phyloP scores from a whole-genome alignment of 2,113 vertebrate species.

The Okapia johnstoni region DNA sequence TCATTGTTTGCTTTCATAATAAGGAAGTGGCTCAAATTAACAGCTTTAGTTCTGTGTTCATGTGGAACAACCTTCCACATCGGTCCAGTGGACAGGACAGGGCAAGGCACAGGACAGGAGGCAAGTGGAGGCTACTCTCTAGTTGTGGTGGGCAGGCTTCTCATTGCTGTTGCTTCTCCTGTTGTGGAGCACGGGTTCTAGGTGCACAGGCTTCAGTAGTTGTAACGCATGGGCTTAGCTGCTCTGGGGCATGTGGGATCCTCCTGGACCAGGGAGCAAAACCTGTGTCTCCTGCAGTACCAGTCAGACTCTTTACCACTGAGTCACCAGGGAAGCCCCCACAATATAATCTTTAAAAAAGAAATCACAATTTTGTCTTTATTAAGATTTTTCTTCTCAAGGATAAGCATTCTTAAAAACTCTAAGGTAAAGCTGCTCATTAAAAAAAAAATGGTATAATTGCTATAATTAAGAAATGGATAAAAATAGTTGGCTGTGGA shows the following conservation, averaged over 20 bases:
- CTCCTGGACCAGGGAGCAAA: background rate
- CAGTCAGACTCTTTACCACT: background rate
- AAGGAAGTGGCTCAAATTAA: background rate
- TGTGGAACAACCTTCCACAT: background rate
- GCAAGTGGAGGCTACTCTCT: background rate
- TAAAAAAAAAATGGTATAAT: background rate
- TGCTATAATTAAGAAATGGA: background rate
- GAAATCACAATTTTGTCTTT: background rate
- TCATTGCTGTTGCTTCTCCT: background rate
- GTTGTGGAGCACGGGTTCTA: background rate
- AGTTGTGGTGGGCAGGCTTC: accelerated
- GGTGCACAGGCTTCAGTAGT: background rate
- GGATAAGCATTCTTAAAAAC: background rate
- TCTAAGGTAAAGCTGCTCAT: background rate
- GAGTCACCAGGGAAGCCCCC: background rate
- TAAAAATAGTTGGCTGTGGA: background rate
- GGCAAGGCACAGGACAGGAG: background rate
- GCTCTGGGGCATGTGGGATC: background rate
- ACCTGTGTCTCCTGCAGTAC: background rate
- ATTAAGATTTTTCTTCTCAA: background rate
- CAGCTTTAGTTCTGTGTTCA: background rate
- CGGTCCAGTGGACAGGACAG: background rate
- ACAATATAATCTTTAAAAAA: background rate
- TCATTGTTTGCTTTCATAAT: background rate
- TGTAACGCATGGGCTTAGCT: background rate